phyloP scores from a whole-genome alignment of 2,797 vertebrate genomes.

The Microhierax caerulescens region DNA sequence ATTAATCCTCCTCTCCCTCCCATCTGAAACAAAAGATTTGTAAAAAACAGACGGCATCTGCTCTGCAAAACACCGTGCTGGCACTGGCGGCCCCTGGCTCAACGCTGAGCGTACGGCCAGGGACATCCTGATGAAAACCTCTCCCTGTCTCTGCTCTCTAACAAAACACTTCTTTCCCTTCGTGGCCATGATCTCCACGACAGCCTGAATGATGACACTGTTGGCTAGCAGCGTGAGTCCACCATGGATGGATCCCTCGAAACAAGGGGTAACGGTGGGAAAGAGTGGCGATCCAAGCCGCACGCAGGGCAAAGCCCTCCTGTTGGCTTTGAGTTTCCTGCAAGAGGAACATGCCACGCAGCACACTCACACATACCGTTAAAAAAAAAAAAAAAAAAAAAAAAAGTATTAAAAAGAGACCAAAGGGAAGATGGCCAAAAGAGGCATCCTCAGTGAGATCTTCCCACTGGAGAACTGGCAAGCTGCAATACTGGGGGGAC shows the following conservation, averaged over 20 bases:
- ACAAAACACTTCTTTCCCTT: background rate
- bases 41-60: too few relatives aligned
- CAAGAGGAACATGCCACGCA: background rate
- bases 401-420: background rate
- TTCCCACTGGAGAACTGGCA: background rate
- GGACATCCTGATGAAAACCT: background rate
- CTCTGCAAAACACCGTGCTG: background rate
- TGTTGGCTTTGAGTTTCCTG: background rate
- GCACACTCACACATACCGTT: accelerated
- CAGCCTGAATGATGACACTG: background rate
- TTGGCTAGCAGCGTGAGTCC: background rate
- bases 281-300: background rate
- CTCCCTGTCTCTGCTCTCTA: background rate
- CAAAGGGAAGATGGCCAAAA: background rate
- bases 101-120: background rate
- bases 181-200: background rate
- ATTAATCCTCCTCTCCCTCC: background rate
- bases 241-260: background rate
- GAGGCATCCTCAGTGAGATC: background rate
- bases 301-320: background rate
- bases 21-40: background rate
- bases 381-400: background rate
- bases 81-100: background rate
- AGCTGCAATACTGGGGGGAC: background rate
- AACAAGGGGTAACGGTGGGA: background rate